Conservation (phyloP, 2,113 vertebrate species). For the Phaethon lepturus region DNA sequence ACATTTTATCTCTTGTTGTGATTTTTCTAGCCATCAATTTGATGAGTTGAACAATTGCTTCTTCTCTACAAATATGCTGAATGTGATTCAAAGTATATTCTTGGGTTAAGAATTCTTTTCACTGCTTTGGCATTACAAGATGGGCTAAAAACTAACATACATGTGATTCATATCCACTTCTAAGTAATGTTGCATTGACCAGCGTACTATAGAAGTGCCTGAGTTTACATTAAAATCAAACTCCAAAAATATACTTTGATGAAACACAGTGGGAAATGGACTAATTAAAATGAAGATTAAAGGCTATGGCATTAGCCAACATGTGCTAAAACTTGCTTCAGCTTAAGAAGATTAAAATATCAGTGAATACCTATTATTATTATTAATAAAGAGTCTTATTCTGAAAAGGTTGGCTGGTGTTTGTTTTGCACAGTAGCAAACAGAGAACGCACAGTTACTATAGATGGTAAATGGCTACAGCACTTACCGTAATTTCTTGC, state of each 20-base stretch:
- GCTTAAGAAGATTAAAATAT: neutral
- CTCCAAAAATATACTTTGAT: neutral
- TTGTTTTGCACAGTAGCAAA: neutral
- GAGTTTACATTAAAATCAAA: neutral
- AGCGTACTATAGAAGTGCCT: neutral
- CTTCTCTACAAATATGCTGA: neutral
- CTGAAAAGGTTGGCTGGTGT: neutral
- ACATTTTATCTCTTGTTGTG: neutral
- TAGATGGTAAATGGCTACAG: neutral
- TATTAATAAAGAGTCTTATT: neutral
- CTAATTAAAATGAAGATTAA: slow-evolving; percentile 3
- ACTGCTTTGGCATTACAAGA: neutral
- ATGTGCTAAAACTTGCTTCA: neutral
- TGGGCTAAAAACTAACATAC: neutral
- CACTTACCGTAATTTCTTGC: neutral
- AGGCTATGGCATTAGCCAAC: neutral
- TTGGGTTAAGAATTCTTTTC: neutral
- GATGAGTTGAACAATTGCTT: neutral
- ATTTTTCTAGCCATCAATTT: neutral
- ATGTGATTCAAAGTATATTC: neutral
- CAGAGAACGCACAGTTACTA: neutral
- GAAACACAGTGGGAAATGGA: neutral
- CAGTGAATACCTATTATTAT: neutral
- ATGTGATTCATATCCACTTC: neutral
- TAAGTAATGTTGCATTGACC: neutral